Conservation (phyloP, 2,888 invertebrate genomes). For the Drosophila prostipennis region DNA sequence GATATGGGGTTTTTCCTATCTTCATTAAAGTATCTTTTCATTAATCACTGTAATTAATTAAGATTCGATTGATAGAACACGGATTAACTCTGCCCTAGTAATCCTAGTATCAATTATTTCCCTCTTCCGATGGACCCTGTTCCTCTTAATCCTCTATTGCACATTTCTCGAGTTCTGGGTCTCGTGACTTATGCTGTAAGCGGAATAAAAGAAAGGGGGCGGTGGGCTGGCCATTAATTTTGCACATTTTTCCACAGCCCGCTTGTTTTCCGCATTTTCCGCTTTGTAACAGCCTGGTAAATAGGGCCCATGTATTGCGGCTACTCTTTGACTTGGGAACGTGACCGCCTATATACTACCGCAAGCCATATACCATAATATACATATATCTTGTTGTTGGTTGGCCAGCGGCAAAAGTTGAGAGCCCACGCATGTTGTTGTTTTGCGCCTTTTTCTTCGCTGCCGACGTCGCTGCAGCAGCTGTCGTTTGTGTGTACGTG, state of each 20-base stretch:
- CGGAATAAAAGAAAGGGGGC: slow-evolving; percentile 18
- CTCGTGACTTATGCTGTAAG: slow-evolving; percentile 58
- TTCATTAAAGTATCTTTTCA: no score
- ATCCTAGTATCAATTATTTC: not conserved
- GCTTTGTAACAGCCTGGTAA: slow-evolving; percentile 67
- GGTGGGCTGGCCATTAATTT: slow-evolving; percentile 50
- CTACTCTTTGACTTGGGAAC: slow-evolving; percentile 65
- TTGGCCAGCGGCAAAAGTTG: slow-evolving; percentile 57
- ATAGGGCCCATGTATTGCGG: slow-evolving; percentile 57
- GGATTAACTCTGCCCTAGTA: no score
- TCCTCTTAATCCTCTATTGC: slow-evolving; percentile 25
- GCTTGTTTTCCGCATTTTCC: slow-evolving; percentile 53
- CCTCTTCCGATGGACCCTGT: slow-evolving; percentile 21
- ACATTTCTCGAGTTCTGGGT: slow-evolving; percentile 28
- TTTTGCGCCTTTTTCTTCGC: slow-evolving; percentile 44
- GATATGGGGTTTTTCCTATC: no score
- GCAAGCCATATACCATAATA: slow-evolving; percentile 7
- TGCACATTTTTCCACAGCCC: slow-evolving; percentile 64
- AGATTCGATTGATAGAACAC: no score
- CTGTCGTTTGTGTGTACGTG: slow-evolving; percentile 38
- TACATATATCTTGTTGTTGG: slow-evolving; percentile 54
- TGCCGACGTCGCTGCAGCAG: slow-evolving; percentile 55
- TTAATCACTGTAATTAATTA: no score
- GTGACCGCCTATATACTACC: slow-evolving; percentile 69
- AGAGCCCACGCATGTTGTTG: slow-evolving; percentile 68